phyloP scores from a whole-genome alignment of 2,888 invertebrate species.

The Nasonia oneida region DNA sequence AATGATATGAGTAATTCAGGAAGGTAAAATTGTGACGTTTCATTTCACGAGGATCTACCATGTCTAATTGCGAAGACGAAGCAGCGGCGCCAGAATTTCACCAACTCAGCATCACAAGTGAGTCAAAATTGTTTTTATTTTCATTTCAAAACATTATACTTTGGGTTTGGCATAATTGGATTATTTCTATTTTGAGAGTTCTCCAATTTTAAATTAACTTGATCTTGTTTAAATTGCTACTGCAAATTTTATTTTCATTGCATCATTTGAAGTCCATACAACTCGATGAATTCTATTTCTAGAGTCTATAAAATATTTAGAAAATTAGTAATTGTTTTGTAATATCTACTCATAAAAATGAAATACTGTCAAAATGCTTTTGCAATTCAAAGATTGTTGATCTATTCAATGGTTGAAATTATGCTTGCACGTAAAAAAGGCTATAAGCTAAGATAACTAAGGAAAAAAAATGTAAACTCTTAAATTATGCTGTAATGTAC shows the following conservation, averaged over 20 bases:
- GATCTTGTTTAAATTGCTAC: background rate
- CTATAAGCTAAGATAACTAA: background rate
- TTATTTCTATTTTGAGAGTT: conserved; percentile 8
- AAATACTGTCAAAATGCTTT: background rate
- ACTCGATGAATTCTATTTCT: background rate
- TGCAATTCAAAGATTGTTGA: background rate
- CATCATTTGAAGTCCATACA: background rate
- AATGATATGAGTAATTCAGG: conserved; percentile 57
- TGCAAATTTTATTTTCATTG: conserved; percentile 16
- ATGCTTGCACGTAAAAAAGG: background rate
- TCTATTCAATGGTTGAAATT: background rate
- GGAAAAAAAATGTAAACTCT: background rate
- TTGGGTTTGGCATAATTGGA: background rate
- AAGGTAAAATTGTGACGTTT: conserved; percentile 42
- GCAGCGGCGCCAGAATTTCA: conserved; percentile 81
- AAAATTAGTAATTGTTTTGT: background rate
- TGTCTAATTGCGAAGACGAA: conserved; percentile 78
- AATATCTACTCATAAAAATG: background rate
- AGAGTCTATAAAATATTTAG: background rate
- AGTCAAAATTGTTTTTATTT: conserved; percentile 78
- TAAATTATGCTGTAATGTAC: background rate
- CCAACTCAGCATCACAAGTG: conserved; percentile 86
- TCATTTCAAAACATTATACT: background rate
- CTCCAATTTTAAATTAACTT: background rate
- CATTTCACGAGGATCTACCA: conserved; percentile 65